These are phyloP conservation scores for Podarcis lilfordi DNA, from an alignment of 2,797 vertebrate species.

Conservation along the genomic window DNA sequence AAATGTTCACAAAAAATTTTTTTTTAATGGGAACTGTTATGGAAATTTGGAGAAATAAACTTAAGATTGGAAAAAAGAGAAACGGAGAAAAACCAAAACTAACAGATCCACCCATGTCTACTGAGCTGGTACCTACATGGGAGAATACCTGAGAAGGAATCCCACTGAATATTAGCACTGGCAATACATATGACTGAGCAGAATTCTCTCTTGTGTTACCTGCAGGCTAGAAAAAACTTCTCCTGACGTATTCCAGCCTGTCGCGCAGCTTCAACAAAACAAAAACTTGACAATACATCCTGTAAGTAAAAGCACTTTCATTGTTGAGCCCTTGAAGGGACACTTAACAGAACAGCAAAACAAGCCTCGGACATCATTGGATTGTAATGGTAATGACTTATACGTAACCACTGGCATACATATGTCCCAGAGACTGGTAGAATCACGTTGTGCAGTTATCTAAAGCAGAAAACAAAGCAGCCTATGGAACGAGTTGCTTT, in stretches of 20 bases:
- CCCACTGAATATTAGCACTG: neutral
- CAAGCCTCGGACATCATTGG: neutral
- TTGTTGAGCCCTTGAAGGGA: neutral
- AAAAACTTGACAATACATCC: neutral
- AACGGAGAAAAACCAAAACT: too few relatives aligned
- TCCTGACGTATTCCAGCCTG: neutral
- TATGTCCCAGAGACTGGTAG: neutral
- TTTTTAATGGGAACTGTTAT: too few relatives aligned
- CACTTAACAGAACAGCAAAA: neutral
- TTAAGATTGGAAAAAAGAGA: too few relatives aligned
- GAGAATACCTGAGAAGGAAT: neutral
- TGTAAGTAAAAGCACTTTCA: neutral
- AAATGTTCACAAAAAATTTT: too few relatives aligned
- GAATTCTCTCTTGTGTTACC: neutral
- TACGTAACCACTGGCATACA: neutral
- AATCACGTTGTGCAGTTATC: conserved; percentile 22
- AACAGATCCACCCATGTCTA: too few relatives aligned
- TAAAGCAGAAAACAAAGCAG: conserved; percentile 38
- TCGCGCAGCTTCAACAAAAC: neutral
- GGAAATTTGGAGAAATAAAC: too few relatives aligned
- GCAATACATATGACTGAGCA: neutral
- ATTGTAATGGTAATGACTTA: neutral
- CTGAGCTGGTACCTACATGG: neutral
- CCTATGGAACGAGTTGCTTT: conserved; percentile 19
- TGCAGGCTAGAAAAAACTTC: neutral